Conservation (phyloP, 2,113 vertebrate species). For the Columbina picui region DNA sequence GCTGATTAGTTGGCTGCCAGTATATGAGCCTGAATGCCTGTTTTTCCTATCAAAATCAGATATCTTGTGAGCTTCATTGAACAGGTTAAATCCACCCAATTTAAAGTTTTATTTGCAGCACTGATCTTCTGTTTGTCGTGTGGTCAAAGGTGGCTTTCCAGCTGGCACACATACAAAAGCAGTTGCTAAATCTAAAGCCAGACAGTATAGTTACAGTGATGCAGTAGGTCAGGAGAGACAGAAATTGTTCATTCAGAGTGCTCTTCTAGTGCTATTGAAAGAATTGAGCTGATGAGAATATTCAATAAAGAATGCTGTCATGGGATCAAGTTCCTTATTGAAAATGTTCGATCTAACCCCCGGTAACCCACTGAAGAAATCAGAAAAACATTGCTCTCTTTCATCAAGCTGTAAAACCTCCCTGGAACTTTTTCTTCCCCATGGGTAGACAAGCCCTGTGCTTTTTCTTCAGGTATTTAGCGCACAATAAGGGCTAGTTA, state of each 20-base stretch:
- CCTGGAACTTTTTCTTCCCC: background rate
- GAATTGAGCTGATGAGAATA: background rate
- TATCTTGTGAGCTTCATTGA: background rate
- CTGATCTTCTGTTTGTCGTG: background rate
- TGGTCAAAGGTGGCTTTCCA: background rate
- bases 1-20: background rate
- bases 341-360: background rate
- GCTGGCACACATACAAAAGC: background rate
- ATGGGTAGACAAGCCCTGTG: background rate
- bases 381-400: background rate
- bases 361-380: background rate
- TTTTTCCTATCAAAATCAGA: background rate
- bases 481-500: background rate
- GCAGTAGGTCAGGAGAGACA: background rate
- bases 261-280: background rate
- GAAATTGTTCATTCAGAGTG: background rate
- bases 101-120: background rate
- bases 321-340: background rate
- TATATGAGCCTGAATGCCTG: background rate
- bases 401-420: background rate
- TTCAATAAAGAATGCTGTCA: background rate
- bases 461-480: background rate
- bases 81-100: background rate
- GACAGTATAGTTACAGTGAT: background rate
- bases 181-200: background rate